Conservation (phyloP, 2,888 invertebrate species). For the Hydroisotoma schaefferi region DNA sequence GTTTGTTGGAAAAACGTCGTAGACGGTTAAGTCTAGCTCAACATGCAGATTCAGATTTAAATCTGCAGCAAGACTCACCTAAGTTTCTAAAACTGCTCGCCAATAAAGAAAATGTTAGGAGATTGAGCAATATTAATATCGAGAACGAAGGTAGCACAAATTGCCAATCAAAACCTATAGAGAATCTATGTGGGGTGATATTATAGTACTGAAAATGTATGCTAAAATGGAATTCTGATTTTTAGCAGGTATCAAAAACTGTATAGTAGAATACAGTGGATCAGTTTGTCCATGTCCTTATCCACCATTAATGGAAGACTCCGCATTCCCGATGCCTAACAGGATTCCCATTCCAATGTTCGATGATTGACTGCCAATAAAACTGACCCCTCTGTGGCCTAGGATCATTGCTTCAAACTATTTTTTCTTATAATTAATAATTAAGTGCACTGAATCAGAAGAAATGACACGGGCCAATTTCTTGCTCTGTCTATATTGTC, state of each 20-base stretch:
- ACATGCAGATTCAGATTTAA: slow-evolving; percentile 28
- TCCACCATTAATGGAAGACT: slow-evolving; percentile 12
- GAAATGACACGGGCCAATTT: too few relatives aligned
- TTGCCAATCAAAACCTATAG: too few relatives aligned
- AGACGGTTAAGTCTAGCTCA: slow-evolving; percentile 31
- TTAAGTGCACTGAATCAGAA: too few relatives aligned
- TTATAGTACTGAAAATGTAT: neutral
- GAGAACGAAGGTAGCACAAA: slow-evolving; percentile 16
- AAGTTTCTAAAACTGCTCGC: slow-evolving; percentile 41
- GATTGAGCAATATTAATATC: slow-evolving; percentile 23
- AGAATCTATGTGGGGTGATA: too few relatives aligned
- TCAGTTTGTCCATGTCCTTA: slow-evolving; percentile 40
- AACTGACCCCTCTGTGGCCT: too few relatives aligned
- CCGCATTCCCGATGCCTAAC: neutral
- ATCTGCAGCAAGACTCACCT: slow-evolving; percentile 35
- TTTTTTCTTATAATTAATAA: too few relatives aligned
- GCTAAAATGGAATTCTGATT: neutral
- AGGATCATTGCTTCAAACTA: neutral
- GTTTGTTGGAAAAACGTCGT: slow-evolving; percentile 22
- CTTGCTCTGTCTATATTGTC: too few relatives aligned
- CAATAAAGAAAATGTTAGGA: slow-evolving; percentile 34
- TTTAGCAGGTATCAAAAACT: slow-evolving; percentile 25
- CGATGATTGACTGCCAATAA: slow-evolving; percentile 3
- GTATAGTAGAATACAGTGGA: slow-evolving; percentile 39
- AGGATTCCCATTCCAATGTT: slow-evolving; percentile 5